Evolutionary conservation across 2,113 vertebrate species (phyloP).

Genomic region (Pteruthius melanotis): DNA sequence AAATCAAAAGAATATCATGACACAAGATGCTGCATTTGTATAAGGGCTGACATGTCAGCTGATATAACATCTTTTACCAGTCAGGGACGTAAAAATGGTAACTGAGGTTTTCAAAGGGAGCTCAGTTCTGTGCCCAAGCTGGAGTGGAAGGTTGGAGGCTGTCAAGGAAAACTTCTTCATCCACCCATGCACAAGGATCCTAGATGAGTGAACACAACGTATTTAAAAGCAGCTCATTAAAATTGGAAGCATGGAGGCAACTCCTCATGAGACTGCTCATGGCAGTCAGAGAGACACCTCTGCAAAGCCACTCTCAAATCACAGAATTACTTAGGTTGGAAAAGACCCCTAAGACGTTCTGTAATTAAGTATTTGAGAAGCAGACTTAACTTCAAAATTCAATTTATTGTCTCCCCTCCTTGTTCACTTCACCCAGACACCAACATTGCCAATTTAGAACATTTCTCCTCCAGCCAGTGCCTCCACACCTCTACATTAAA

Average conservation of each 20-base stretch:
- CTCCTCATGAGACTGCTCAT: background rate
- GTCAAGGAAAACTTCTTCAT: background rate
- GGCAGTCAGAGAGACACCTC: background rate
- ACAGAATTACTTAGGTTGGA: background rate
- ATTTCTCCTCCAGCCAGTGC: background rate
- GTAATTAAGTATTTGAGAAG: background rate
- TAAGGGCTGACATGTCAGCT: background rate
- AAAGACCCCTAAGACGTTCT: background rate
- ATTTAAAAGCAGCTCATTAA: background rate
- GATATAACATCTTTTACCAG: background rate
- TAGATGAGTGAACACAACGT: accelerated
- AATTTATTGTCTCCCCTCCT: background rate
- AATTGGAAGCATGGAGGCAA: background rate
- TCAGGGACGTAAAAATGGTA: background rate
- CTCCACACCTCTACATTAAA: background rate
- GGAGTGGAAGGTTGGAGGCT: background rate
- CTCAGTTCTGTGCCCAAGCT: background rate
- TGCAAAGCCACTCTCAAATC: background rate
- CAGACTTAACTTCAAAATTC: background rate
- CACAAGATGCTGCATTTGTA: background rate
- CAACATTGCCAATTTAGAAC: background rate
- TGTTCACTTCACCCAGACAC: background rate
- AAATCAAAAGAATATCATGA: background rate
- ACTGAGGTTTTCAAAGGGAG: background rate
- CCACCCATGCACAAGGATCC: background rate